Percentiles rank a stretch among this genome's conserved stretches.
Conservation (phyloP, 2,888 invertebrate genomes). For the Carabus problematicus region DNA sequence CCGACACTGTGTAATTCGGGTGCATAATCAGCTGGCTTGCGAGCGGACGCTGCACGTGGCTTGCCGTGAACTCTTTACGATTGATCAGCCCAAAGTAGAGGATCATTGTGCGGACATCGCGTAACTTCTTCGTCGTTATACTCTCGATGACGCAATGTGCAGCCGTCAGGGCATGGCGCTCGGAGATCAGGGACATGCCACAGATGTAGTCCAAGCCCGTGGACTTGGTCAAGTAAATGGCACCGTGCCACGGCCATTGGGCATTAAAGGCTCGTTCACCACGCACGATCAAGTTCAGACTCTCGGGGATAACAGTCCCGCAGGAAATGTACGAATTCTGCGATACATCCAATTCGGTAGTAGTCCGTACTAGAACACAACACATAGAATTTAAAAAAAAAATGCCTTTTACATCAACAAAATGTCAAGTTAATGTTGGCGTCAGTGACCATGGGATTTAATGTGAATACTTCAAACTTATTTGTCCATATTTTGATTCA, state of each 20-base stretch:
- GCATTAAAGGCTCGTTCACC: constrained; percentile 59
- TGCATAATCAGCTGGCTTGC: constrained; percentile 57
- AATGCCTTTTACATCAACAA: too few species aligned
- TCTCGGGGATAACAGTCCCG: constrained; percentile 59
- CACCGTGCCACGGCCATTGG: constrained; percentile 75
- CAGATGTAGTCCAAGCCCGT: constrained; percentile 65
- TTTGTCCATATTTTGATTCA: too few species aligned
- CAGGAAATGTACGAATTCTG: constrained; percentile 50
- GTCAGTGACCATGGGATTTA: too few species aligned
- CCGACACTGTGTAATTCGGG: constrained; percentile 55
- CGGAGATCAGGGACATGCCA: constrained; percentile 68
- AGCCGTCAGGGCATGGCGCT: constrained; percentile 66
- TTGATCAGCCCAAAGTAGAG: constrained; percentile 53
- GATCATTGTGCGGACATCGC: constrained; percentile 53
- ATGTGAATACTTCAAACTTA: too few species aligned
- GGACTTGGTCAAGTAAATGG: constrained; percentile 62
- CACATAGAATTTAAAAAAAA: too few species aligned
- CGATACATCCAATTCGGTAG: constrained; percentile 1
- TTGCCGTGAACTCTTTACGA: constrained; percentile 16
- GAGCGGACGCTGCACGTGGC: constrained; percentile 50
- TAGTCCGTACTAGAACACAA: not conserved
- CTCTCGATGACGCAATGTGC: constrained; percentile 68
- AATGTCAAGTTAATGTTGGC: too few species aligned
- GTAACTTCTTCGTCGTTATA: constrained; percentile 49
- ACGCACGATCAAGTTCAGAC: constrained; percentile 63